A percentile compares a stretch with the other conserved stretches of the same genome.
phyloP scores from a whole-genome alignment of 1,140 invertebrate genomes.

The Epicauta chinensis region DNA sequence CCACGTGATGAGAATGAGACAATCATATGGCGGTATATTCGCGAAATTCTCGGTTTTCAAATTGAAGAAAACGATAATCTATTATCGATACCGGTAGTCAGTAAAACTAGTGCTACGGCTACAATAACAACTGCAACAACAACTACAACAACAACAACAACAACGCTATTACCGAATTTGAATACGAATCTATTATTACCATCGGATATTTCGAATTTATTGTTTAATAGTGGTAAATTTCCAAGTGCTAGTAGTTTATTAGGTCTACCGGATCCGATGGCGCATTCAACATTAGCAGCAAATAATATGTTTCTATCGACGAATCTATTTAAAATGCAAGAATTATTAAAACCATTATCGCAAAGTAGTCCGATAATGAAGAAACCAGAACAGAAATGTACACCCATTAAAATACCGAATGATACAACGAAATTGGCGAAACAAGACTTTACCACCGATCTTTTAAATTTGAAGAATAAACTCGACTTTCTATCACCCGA shows the following conservation, averaged over 20 bases:
- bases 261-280: conserved; percentile 59
- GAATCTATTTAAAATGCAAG: conserved; percentile 49
- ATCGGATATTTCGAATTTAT: conserved; percentile 53
- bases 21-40: conserved; percentile 56
- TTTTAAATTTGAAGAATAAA: conserved; percentile 35
- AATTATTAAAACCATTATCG: conserved; percentile 47
- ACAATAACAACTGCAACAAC: no score
- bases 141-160: not conserved
- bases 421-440: conserved; percentile 29
- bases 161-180: conserved; percentile 35
- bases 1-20: conserved; percentile 59
- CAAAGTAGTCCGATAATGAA: conserved; percentile 42
- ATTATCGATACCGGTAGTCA: conserved; percentile 49
- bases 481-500: conserved; percentile 44
- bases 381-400: conserved; percentile 39
- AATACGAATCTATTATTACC: conserved; percentile 52
- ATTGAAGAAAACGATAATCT: conserved; percentile 50
- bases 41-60: conserved; percentile 49
- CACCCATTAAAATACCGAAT: conserved; percentile 39
- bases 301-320: conserved; percentile 61
- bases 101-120: conserved; percentile 40
- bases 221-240: conserved; percentile 55
- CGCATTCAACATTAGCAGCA: conserved; percentile 59
- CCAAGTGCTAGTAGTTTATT: conserved; percentile 49
- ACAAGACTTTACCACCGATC: conserved; percentile 38